These are phyloP conservation scores for Rhodophaea formosa DNA, from an alignment of 2,888 invertebrate species.

Conservation along the genomic window DNA sequence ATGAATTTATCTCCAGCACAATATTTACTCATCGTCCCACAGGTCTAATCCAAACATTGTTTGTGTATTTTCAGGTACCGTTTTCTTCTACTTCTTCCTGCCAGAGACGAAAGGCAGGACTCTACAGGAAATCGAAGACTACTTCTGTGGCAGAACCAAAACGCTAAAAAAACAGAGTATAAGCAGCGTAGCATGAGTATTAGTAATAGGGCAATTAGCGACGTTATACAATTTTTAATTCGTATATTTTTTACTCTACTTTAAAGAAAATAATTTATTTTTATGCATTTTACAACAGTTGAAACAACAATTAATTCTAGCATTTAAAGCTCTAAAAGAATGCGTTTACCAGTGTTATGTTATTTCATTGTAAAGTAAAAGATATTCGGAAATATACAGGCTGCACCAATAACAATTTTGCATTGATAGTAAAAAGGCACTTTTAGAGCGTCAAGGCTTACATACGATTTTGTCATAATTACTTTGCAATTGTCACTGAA, in stretches of 20 bases:
- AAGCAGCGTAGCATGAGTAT: conserved; percentile 43
- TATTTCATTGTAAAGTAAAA: not conserved
- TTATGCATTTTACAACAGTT: conserved; percentile 42
- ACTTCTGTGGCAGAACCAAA: conserved; percentile 83
- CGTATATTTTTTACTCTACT: conserved; percentile 1
- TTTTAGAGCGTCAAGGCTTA: too few species aligned
- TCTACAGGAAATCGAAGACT: conserved; percentile 86
- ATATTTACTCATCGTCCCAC: too few species aligned
- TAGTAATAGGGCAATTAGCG: not conserved
- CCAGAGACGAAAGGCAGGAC: conserved; percentile 86
- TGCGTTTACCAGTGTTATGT: not conserved
- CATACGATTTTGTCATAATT: too few species aligned
- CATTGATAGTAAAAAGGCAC: not conserved
- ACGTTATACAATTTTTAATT: not conserved
- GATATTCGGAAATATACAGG: not conserved
- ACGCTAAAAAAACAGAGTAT: conserved; percentile 63
- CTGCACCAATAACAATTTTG: not conserved
- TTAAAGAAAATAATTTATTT: not conserved
- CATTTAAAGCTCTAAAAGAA: not conserved
- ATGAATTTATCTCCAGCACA: too few species aligned
- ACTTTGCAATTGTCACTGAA: too few species aligned
- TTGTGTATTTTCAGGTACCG: conserved; percentile 64
- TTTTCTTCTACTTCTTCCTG: conserved; percentile 83
- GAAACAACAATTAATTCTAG: not conserved
- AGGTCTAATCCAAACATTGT: too few species aligned